phyloP scores from a whole-genome alignment of 2,113 vertebrate species.

The Tenrec ecaudatus region DNA sequence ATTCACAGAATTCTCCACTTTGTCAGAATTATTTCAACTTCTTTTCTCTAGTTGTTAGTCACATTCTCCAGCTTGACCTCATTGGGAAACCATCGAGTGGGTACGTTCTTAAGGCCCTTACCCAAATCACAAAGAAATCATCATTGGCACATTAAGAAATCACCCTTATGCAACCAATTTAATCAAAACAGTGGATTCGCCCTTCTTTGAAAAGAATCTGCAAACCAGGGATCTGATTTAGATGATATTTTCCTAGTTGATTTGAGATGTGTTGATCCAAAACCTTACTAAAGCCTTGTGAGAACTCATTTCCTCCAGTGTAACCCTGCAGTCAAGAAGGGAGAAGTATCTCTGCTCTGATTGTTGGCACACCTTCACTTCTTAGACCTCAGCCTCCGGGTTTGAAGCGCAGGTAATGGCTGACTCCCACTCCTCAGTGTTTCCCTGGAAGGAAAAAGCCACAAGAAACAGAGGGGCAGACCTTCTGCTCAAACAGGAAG shows the following conservation, averaged over 20 bases:
- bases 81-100: constrained; percentile 21
- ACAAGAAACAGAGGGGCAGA: neutral
- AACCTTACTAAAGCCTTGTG: neutral
- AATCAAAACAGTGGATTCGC: neutral
- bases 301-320: neutral
- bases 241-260: neutral
- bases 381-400: neutral
- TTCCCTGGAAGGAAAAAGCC: neutral
- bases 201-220: constrained; percentile 9
- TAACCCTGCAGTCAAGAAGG: neutral
- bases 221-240: neutral
- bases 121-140: neutral
- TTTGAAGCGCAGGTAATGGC: neutral
- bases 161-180: neutral
- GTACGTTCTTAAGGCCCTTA: constrained; percentile 8
- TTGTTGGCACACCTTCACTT: neutral
- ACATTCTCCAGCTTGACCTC: neutral
- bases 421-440: neutral
- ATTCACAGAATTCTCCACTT: constrained; percentile 8
- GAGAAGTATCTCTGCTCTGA: neutral
- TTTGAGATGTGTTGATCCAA: constrained; percentile 8
- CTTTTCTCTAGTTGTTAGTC: constrained; percentile 35
- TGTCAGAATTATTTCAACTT: constrained; percentile 52
- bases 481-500: neutral
- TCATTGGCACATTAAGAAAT: neutral